Base-by-base conservation (phyloP, 2,113 vertebrate genomes). In the Nannobrachium achirus region DNA sequence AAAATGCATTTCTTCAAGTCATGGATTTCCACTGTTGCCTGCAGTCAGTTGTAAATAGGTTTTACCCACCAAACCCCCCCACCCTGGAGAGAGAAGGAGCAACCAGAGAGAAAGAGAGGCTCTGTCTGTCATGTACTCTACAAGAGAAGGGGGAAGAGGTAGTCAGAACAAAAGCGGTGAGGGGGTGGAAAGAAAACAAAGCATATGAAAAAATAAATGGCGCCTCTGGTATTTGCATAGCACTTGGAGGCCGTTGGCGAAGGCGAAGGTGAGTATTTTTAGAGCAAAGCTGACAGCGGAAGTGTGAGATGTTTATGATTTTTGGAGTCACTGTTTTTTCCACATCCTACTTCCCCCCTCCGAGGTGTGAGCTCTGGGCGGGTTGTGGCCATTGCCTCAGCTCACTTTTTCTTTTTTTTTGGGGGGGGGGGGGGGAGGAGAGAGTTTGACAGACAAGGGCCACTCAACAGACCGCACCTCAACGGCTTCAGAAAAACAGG, bases 251-350 rank as follows among this genome's bases (percentile, higher is more conserved):
- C 69, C 10, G n/a, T 49, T 52, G 56, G 56, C 48, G 69, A 79
- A 69, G 57, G 63, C 18, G 16, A 67, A 57, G 53, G 4, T 13
- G 49, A 60, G 69, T 90, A 89, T 90, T 90, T 90, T 90, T 92
- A 87, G 82, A 88, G 77, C 70, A 16, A 66, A 77, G 70, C 74
- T 56, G 61, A 82, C 63, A 46, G 61, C 79, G 65, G 81, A 86
- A 84, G 64, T 83, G 69, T 73, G 84, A 83, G 60, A 69, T 85
- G 81, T 87, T 89, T 80, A 66, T 82, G 76, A 82, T 66, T 87
- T 85, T 74, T 53, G 48, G 55, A 71, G 68, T 56, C 42, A 65
- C 69, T 67, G 49, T 69, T 81, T 82, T 64, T 40, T 25, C 40
- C 38, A 18, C 13, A 52, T 8, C 42, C 48, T 40, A 18, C 25